phyloP scores from a whole-genome alignment of 2,888 invertebrate genomes.

The Pachydiplax longipennis region DNA sequence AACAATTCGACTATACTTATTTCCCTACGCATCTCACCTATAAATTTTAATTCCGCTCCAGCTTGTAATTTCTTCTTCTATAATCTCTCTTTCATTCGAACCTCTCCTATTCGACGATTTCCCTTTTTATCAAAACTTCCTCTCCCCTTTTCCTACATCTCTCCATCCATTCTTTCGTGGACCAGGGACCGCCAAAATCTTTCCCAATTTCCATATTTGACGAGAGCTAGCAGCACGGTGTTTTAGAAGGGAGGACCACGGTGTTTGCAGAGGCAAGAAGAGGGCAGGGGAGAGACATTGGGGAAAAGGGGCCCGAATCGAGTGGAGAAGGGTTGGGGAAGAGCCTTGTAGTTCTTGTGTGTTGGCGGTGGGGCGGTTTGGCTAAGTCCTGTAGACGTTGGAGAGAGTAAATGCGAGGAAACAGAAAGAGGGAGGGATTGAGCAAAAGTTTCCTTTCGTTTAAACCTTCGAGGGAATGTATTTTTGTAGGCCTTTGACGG shows the following conservation, averaged over 20 bases:
- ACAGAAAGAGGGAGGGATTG: too few relatives aligned
- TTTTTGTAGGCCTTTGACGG: too few relatives aligned
- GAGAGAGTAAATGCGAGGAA: neutral
- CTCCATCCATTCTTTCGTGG: neutral
- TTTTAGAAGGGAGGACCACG: neutral
- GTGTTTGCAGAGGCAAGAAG: neutral
- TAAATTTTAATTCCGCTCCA: neutral
- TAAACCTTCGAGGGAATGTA: too few relatives aligned
- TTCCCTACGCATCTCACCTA: neutral
- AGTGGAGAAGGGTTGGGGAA: neutral
- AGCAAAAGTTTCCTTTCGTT: too few relatives aligned
- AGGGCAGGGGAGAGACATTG: neutral
- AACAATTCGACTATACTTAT: too few relatives aligned
- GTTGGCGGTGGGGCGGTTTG: neutral
- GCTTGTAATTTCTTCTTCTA: neutral
- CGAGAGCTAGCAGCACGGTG: neutral
- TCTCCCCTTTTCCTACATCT: neutral
- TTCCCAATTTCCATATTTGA: conserved; percentile 35
- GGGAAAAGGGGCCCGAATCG: neutral
- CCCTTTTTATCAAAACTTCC: neutral
- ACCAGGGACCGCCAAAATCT: neutral
- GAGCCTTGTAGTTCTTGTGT: neutral
- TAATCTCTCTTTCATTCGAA: neutral
- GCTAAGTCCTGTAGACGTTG: neutral
- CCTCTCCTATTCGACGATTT: neutral